A percentile compares a stretch with the other conserved stretches of the same genome.
These are phyloP conservation scores for Pseudomugil gertrudae DNA, from an alignment of 2,797 vertebrate species.

Conservation along the genomic window DNA sequence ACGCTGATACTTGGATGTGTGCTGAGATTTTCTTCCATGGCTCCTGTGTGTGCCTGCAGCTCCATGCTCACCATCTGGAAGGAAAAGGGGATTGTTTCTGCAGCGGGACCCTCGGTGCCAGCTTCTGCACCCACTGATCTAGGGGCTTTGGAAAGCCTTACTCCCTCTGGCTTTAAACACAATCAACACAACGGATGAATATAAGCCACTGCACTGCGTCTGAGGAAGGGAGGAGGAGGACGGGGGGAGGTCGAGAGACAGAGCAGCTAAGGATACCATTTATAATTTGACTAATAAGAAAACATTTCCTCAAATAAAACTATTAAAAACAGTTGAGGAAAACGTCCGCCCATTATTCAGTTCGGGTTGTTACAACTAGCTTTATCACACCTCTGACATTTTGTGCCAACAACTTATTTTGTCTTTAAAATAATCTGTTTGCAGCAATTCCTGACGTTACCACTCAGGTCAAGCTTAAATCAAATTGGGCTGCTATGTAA, in stretches of 20 bases:
- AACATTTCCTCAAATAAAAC: not conserved
- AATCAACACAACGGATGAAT: conserved; percentile 50
- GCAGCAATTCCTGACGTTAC: too few relatives aligned
- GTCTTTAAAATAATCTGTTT: not conserved
- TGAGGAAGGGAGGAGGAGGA: not conserved
- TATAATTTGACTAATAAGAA: not conserved
- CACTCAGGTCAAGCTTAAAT: too few relatives aligned
- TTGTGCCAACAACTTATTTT: not conserved
- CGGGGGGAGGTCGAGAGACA: not conserved
- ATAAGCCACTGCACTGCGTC: conserved; percentile 34
- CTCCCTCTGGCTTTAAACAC: conserved; percentile 43
- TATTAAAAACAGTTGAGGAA: too few relatives aligned
- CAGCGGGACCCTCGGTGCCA: conserved; percentile 36
- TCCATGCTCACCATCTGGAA: conserved; percentile 56
- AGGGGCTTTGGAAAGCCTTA: conserved; percentile 37
- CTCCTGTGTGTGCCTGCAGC: conserved; percentile 49
- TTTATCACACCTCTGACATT: not conserved
- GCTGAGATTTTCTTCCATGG: not conserved
- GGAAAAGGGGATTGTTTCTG: conserved; percentile 46
- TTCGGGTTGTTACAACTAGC: not conserved
- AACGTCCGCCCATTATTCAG: not conserved
- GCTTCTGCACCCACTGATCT: conserved; percentile 53
- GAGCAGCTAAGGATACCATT: not conserved
- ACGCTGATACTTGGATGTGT: conserved; percentile 30
- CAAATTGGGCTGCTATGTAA: too few relatives aligned